Base-by-base conservation (phyloP, 2,797 vertebrate genomes). In the Botia kubotai region DNA sequence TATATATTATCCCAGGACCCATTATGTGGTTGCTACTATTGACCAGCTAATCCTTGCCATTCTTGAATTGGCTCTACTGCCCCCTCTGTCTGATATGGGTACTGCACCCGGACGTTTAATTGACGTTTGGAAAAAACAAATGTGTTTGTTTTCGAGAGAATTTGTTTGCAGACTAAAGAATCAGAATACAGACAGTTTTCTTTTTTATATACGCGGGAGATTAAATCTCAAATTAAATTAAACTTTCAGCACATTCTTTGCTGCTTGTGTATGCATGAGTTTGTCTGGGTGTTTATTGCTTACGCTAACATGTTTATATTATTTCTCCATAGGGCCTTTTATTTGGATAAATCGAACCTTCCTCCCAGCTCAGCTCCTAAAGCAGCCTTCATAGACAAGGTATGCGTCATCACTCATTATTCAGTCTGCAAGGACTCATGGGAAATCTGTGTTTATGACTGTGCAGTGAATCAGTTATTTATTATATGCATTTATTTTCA, bases 341-440 rank as follows among this genome's bases (percentile, higher is more conserved):
- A 96, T 89, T 90, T 99, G 91, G 97, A 99, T 93, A 96, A 96
- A 90, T 97, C 97, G 86, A 98, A 98, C 88, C 91, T 97, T 84
- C 94, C 96, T 52, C 94, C 96, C 57, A 95, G 94, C 90, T 94
- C 96, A 78, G 95, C 96, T 78, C 97, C 98, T 79, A 98, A 99
- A 93, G 97, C 96, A 39, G 98, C 97, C 80, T 95, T 97, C 79
- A 93, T 99, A 86, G 98, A 99, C 91, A 99, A 99, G 97, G 98
- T 99, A 93, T 89, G 88, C 84, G 46, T 7, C 29, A 29, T 77
- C 72, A 11, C 58, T 60, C 19, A 6, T 8, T 57, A 33, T 73
- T 33, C 33, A 3, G 33, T 73, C 62, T 60, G 16, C 73, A 16
- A 57, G 55, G 36, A 58, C 29, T 52, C 7, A 13, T 74, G 76